Conservation (phyloP, 53 echinoderm and acorn worm species). For the Temnopleurus reevesii region DNA sequence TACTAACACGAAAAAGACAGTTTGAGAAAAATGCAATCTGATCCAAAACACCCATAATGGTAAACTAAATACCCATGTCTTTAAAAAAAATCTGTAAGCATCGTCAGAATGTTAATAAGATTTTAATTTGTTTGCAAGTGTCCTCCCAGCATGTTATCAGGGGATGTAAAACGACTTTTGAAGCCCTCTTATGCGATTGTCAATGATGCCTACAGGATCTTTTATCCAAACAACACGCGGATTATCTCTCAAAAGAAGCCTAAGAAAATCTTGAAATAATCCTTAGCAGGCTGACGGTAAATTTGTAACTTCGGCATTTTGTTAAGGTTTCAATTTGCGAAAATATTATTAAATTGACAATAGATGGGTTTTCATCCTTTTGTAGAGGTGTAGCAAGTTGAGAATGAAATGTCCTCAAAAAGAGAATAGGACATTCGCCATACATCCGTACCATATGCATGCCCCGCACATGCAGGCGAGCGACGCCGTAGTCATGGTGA, state of each 20-base stretch:
- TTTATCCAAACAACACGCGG: slow-evolving; percentile 4
- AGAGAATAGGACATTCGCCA: background rate
- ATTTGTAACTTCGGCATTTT: background rate
- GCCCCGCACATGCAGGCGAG: background rate
- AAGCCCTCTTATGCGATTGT: background rate
- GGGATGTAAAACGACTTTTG: background rate
- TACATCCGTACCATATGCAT: background rate
- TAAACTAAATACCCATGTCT: too few species aligned
- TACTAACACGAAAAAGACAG: too few species aligned
- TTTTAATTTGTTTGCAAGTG: background rate
- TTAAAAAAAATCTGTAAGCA: too few species aligned
- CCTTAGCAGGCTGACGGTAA: background rate
- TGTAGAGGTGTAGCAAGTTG: background rate
- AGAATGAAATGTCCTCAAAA: background rate
- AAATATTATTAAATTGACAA: background rate
- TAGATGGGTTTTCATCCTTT: background rate
- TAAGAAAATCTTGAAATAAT: background rate
- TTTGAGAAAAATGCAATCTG: too few species aligned
- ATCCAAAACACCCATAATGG: too few species aligned
- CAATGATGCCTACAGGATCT: background rate
- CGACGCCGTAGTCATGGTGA: slow-evolving; percentile 44
- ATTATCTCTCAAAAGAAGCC: background rate
- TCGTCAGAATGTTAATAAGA: background rate
- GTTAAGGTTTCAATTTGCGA: background rate
- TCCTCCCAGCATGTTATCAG: background rate